Base-by-base conservation (phyloP, 2,888 invertebrate genomes). In the Blomia tropicalis region DNA sequence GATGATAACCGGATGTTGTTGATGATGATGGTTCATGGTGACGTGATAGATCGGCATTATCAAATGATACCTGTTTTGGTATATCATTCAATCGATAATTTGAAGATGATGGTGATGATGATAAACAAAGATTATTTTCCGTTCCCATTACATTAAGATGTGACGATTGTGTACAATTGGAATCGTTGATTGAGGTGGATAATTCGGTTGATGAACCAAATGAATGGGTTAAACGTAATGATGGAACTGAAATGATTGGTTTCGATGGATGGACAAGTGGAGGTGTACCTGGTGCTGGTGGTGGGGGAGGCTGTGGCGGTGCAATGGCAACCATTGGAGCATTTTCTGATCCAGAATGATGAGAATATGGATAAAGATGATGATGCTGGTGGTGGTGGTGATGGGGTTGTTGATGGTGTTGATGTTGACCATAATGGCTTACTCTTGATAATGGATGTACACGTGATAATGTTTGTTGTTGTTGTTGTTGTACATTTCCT, bases 171-270 rank as follows among this genome's bases (percentile, higher is more conserved):
- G 17, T 17, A 7, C 7, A 17, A 11, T 7, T 7, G 36, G 36
- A 11, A 7, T 7, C 7, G 36, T 36, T 36, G 36, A 36, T 7
- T 11, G 7, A 11, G 7, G 36, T 36, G 36, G 36, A 47, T n/a
- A 47, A n/a, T n/a, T 47, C 51, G 27, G 51, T 47, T 7, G 7
- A 11, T 22, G 51, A 47, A 25, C 29, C 56, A 56, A 56, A 56
- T 22, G 56, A 56, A 25, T 56, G 56, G 11, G 56, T 56, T 25
- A 56, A 25, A 23, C 56, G 56, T 5, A 56, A 25, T 56, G 56
- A 56, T n/a, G 47, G 47, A 14, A 47, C 47, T 3, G 47, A 47
- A 22, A 47, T 14, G 22, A 17, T 17, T 23, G 47, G 22, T 14
- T 47, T 47, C 19, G 19, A 11, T 14, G 47, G 5, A 51, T 30